Base-by-base conservation (phyloP, 2,888 invertebrate genomes). In the Acrobasis suavella region DNA sequence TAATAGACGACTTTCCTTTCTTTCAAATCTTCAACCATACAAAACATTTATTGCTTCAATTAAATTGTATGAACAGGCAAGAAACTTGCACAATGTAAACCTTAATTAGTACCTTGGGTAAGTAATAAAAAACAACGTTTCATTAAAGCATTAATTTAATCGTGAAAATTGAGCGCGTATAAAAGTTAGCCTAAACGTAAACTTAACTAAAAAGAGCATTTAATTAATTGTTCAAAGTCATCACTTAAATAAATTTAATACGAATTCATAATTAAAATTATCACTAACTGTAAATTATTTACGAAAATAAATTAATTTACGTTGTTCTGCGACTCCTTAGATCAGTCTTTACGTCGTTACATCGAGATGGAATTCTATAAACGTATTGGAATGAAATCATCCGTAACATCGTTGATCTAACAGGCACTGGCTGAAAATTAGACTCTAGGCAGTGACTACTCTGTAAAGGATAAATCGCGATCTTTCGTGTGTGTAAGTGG, bases 101-200 rank as follows among this genome's bases (percentile, higher is more conserved):
- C 2, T 2, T n/a, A n/a, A n/a, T n/a, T n/a, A n/a, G 2, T 22
- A 22, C 22, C 22, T 22, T 22, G 22, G 22, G 69, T 64, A 55
- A 74, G n/a, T 3, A 73, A 77, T 62, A n/a, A 68, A 59, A 49
- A 55, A 37, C 62, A 15, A 64, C 46, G n/a, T 52, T 66, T 72
- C 65, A 78, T 84, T 83, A 82, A 90, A 89, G 89, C 78, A 85
- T 87, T 72, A 77, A 77, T 81, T 91, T 89, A 89, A 87, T 89
- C 77, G 89, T 88, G 91, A 89, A 89, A 88, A 89, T 90, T 91
- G 89, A 90, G n/a, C n/a, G 90, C 89, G 75, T 85, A 84, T 78
- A 82, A 81, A 87, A 82, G 78, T 87, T 88, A 85, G 72, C 71
- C 85, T 90, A 87, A 78, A 75, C 76, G 72, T 77, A 74, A 75